Conservation (phyloP, 2,888 invertebrate species). For the Drosophila niveifrons region DNA sequence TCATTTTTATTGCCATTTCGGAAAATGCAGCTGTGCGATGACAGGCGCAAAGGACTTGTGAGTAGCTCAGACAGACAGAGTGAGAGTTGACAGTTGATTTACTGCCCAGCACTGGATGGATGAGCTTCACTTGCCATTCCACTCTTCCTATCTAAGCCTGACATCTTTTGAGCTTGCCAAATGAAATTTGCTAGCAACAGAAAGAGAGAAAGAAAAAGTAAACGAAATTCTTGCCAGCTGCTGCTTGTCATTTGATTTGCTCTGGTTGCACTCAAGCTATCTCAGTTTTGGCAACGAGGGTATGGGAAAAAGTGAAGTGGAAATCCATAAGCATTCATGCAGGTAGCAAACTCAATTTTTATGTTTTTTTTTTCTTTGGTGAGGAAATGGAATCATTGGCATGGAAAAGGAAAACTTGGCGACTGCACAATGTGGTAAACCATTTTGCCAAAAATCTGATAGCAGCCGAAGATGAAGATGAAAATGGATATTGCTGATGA, state of each 20-base stretch:
- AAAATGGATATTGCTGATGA: conserved; percentile 17
- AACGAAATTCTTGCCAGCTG: conserved; percentile 42
- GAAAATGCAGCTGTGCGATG: conserved; percentile 27
- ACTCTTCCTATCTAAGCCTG: neutral
- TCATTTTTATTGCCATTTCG: conserved; percentile 41
- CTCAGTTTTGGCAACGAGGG: conserved; percentile 4
- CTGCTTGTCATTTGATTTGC: conserved; percentile 19
- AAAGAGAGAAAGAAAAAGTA: conserved; percentile 22
- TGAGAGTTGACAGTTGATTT: conserved; percentile 58
- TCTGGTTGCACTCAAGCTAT: conserved; percentile 16
- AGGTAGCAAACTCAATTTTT: conserved; percentile 40
- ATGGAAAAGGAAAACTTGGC: conserved; percentile 14
- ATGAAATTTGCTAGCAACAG: conserved; percentile 52
- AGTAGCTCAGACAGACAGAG: conserved; percentile 31
- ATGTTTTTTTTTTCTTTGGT: conserved; percentile 48
- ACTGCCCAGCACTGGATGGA: conserved; percentile 21
- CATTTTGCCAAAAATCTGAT: conserved; percentile 10
- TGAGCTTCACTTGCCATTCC: neutral
- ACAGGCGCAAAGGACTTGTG: conserved; percentile 13
- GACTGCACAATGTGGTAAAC: conserved; percentile 16
- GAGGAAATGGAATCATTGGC: conserved; percentile 48
- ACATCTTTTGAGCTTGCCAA: conserved; percentile 33
- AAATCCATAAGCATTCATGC: conserved; percentile 54
- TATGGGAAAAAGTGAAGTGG: conserved; percentile 21
- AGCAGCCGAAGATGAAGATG: neutral